Conservation (phyloP, 2,888 invertebrate genomes). For the Biston betularia region DNA sequence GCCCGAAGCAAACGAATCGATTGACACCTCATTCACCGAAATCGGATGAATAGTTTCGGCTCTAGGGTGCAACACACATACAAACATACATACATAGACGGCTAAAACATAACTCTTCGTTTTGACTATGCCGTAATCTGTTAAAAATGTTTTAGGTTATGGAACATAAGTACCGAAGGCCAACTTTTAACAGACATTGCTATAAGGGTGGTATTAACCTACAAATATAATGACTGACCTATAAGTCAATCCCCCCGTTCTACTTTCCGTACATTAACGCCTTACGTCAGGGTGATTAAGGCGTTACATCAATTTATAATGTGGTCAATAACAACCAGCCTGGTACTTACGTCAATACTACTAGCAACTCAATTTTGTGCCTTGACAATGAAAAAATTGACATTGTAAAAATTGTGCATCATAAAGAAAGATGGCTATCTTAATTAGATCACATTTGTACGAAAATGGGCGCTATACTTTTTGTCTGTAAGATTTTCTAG, state of each 20-base stretch:
- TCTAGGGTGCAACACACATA: too few species aligned
- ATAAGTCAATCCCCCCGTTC: constrained; percentile 12
- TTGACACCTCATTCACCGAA: too few species aligned
- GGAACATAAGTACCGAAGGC: too few species aligned
- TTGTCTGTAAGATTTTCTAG: constrained; percentile 27
- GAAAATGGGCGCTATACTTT: constrained; percentile 51
- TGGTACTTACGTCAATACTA: constrained; percentile 16
- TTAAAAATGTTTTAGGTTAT: too few species aligned
- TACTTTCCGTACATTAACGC: constrained; percentile 19
- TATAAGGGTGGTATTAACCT: neutral
- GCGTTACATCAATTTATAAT: constrained; percentile 20
- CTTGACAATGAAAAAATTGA: constrained; percentile 60
- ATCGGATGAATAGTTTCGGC: too few species aligned
- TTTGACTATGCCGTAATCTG: too few species aligned
- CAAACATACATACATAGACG: too few species aligned
- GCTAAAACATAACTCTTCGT: too few species aligned
- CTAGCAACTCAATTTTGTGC: constrained; percentile 28
- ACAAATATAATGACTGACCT: constrained; percentile 4
- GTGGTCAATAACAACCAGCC: constrained; percentile 11
- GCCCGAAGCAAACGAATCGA: too few species aligned
- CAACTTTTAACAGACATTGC: neutral
- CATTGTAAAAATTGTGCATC: constrained; percentile 53
- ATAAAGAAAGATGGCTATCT: constrained; percentile 60
- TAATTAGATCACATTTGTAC: constrained; percentile 64
- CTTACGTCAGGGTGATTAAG: constrained; percentile 24